Conservation (phyloP, 1,140 invertebrate species). For the Nymphalis io region DNA sequence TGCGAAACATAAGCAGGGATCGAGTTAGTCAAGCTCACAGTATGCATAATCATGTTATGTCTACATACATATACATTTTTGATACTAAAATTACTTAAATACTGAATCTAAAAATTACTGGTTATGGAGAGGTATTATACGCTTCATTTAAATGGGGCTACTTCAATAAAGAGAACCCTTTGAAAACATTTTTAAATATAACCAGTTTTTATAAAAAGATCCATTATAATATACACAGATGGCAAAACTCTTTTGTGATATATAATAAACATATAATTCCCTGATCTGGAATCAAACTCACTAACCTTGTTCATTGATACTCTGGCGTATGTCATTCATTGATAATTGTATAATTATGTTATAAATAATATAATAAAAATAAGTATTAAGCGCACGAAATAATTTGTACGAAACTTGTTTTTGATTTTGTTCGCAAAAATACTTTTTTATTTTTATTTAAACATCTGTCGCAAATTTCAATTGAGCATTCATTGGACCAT, state of each 20-base stretch:
- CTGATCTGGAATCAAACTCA: not conserved
- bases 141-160: not conserved
- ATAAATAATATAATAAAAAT: too few species aligned
- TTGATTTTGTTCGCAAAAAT: too few species aligned
- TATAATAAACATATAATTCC: conserved; percentile 8
- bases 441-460: too few species aligned
- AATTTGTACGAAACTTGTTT: too few species aligned
- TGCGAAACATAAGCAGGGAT: not conserved
- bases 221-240: conserved; percentile 8
- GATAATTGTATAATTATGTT: too few species aligned
- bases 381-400: too few species aligned
- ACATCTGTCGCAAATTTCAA: too few species aligned
- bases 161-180: not conserved
- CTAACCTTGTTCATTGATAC: conserved; percentile 8
- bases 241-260: not conserved
- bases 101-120: too few species aligned
- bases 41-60: not conserved
- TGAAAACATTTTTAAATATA: not conserved
- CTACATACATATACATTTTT: not conserved
- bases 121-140: not conserved
- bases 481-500: too few species aligned
- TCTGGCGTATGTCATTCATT: not conserved
- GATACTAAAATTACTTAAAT: not conserved
- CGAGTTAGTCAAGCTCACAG: not conserved
- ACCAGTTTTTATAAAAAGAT: conserved; percentile 9